Evolutionary conservation across 2,888 invertebrate genomes (phyloP).

Genomic region (Marasmarcha lunaedactyla): DNA sequence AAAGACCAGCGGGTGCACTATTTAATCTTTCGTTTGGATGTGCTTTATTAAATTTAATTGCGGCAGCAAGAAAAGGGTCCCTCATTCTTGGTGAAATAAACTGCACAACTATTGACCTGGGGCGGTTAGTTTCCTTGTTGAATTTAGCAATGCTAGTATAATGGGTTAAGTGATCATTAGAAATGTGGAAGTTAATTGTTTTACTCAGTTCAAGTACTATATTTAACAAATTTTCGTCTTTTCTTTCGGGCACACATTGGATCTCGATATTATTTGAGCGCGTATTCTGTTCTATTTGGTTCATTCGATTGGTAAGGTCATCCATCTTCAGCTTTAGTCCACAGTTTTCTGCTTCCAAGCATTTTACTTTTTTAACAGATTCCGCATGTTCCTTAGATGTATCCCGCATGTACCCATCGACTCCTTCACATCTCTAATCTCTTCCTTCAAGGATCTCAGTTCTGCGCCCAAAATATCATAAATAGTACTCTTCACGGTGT

Average conservation of each 20-base stretch:
- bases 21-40: too few species aligned
- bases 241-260: constrained; percentile 1
- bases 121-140: neutral
- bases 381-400: too few species aligned
- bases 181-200: neutral
- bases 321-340: too few species aligned
- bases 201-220: neutral
- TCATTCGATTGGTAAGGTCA: too few species aligned
- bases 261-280: constrained; percentile 1
- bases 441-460: too few species aligned
- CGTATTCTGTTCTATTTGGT: neutral
- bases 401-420: too few species aligned
- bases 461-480: too few species aligned
- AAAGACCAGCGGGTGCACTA: too few species aligned
- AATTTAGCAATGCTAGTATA: constrained; percentile 1
- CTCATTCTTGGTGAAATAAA: constrained; percentile 1
- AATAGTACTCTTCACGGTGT: too few species aligned
- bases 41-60: neutral
- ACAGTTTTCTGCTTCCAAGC: too few species aligned
- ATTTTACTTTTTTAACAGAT: too few species aligned
- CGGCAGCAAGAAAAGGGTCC: neutral
- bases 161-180: neutral
- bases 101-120: neutral
- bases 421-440: too few species aligned
- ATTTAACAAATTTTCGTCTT: constrained; percentile 1